These are phyloP conservation scores for Lepus townsendii DNA, from an alignment of 2,797 vertebrate species.

Conservation along the genomic window DNA sequence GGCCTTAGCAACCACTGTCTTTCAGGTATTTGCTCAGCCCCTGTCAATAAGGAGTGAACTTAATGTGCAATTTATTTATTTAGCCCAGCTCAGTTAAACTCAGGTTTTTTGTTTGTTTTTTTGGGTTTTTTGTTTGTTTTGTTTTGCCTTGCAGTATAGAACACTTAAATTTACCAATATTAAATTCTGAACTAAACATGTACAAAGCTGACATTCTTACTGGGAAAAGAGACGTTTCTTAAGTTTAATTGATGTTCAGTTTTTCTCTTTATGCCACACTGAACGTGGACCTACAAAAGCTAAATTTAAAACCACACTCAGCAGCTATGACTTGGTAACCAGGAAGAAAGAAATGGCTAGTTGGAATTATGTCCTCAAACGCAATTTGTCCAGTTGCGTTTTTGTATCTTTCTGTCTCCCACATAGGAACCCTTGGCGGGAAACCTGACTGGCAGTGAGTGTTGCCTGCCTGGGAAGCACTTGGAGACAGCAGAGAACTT, in stretches of 20 bases:
- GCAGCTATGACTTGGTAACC: neutral
- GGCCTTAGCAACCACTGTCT: neutral
- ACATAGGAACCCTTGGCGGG: neutral
- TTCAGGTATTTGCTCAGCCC: neutral
- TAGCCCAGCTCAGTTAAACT: neutral
- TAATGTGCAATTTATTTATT: neutral
- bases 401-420: neutral
- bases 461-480: neutral
- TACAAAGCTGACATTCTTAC: neutral
- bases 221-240: neutral
- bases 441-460: neutral
- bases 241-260: neutral
- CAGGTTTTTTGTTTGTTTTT: no score
- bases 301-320: neutral
- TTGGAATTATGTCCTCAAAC: neutral
- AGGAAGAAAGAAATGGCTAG: neutral
- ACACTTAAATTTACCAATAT: neutral
- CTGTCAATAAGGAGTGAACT: neutral
- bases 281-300: neutral
- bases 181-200: neutral
- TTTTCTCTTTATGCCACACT: neutral
- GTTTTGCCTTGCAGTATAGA: neutral
- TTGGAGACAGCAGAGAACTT: neutral
- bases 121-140: neutral
- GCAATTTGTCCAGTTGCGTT: neutral